Percentiles rank a stretch among this genome's conserved stretches.
Evolutionary conservation across 2,888 invertebrate genomes (phyloP).

Genomic region (Ommatoiulus sabulosus): DNA sequence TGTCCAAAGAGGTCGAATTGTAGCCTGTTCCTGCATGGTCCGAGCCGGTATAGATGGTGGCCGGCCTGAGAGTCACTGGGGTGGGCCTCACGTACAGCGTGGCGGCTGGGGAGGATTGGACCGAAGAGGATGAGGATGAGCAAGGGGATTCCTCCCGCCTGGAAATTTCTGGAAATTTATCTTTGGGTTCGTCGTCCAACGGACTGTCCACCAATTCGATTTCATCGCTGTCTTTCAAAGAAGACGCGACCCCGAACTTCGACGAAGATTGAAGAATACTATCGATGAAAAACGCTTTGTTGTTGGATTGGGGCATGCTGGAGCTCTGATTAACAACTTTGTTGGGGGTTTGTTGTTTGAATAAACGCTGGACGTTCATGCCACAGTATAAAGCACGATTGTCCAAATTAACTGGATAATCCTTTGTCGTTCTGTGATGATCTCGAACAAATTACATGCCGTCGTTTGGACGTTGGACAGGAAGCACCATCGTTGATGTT

Average conservation of each 20-base stretch:
- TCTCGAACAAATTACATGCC: background rate
- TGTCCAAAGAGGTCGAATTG: constrained; percentile 30
- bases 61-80: constrained; percentile 37
- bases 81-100: background rate
- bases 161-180: constrained; percentile 2
- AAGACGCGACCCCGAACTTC: background rate
- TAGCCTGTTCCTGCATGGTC: background rate
- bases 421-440: background rate
- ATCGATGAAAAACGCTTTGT: constrained; percentile 49
- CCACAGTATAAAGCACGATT: background rate
- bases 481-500: background rate
- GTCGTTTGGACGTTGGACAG: background rate
- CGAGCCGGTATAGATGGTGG: background rate
- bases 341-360: background rate
- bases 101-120: background rate
- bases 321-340: background rate
- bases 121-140: constrained; percentile 17
- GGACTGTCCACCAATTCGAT: constrained; percentile 15
- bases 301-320: constrained; percentile 24
- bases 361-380: background rate
- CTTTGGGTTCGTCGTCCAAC: background rate
- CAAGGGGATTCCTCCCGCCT: constrained; percentile 6
- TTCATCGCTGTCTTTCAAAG: background rate
- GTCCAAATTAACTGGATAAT: background rate
- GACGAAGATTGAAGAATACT: constrained; percentile 50